Conservation (phyloP, 2,797 vertebrate genomes). For the Pantherophis alleghaniensis region DNA sequence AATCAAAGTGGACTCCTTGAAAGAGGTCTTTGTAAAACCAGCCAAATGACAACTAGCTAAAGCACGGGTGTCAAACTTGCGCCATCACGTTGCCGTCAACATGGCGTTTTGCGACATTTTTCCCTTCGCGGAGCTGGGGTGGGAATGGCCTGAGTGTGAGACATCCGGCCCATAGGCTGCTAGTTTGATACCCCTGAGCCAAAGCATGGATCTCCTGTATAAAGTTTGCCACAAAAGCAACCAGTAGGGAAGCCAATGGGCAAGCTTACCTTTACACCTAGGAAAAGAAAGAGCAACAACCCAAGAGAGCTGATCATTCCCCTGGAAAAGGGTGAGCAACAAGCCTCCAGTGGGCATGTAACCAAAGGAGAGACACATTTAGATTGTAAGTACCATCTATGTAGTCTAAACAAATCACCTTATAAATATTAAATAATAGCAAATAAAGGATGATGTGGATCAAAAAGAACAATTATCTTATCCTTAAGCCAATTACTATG, state of each 20-base stretch:
- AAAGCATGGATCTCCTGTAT: not conserved
- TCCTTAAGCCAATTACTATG: not conserved
- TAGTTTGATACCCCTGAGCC: too few species aligned
- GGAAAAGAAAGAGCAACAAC: not conserved
- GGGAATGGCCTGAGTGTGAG: too few species aligned
- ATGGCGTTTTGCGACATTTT: too few species aligned
- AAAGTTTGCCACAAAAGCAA: not conserved
- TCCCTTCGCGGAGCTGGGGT: too few species aligned
- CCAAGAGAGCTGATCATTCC: not conserved
- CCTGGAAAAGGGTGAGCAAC: not conserved
- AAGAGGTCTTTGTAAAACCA: not conserved
- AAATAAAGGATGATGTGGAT: not conserved
- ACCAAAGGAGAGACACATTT: not conserved
- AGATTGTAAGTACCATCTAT: not conserved
- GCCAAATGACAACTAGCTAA: not conserved
- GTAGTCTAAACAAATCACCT: not conserved
- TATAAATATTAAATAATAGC: not conserved
- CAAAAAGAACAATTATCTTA: not conserved
- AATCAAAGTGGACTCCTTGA: not conserved
- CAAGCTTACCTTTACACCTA: not conserved
- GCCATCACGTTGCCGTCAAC: too few species aligned
- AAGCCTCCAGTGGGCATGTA: not conserved
- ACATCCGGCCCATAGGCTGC: too few species aligned
- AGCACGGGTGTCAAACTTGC: too few species aligned
- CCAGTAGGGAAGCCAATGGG: not conserved